Percentiles rank a stretch among this genome's conserved stretches.
Evolutionary conservation across 2,113 vertebrate genomes (phyloP).

Genomic region (Anguilla japonica): DNA sequence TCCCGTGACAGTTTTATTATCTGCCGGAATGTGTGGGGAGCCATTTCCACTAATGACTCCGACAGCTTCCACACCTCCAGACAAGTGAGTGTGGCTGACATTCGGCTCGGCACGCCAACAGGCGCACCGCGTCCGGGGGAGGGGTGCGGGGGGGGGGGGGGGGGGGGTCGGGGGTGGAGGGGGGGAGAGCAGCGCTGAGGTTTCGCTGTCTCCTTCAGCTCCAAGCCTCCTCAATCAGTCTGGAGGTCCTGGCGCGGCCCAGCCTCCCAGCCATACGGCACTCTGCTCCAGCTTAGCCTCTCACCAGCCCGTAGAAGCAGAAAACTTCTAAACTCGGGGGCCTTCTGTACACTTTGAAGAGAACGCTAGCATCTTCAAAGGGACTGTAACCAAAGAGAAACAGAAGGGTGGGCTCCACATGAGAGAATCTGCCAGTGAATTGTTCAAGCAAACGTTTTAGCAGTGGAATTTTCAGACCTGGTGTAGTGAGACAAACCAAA

Average conservation of each 20-base stretch:
- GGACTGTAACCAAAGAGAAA: too few species aligned
- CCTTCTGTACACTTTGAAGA: too few species aligned
- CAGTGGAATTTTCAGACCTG: neutral
- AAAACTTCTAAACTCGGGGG: too few species aligned
- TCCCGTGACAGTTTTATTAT: conserved; percentile 66
- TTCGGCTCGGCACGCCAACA: conserved; percentile 16
- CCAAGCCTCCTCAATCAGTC: neutral
- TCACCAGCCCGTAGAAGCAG: neutral
- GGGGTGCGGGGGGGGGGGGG: conserved; percentile 9
- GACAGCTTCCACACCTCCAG: conserved; percentile 60
- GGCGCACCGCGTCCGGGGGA: conserved; percentile 8
- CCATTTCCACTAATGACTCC: conserved; percentile 69
- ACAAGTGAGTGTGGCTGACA: conserved; percentile 72
- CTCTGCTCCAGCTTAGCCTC: neutral
- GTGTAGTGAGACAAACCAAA: neutral
- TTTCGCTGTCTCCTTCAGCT: conserved; percentile 6
- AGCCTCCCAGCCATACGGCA: neutral
- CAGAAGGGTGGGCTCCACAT: too few species aligned
- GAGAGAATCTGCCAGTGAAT: neutral
- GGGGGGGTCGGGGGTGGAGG: neutral
- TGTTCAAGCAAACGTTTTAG: neutral
- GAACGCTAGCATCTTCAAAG: too few species aligned
- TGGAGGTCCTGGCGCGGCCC: neutral
- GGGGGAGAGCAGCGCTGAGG: neutral
- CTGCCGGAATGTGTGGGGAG: conserved; percentile 62